Conservation (phyloP, 2,113 vertebrate genomes). For the Carassius gibelio region DNA sequence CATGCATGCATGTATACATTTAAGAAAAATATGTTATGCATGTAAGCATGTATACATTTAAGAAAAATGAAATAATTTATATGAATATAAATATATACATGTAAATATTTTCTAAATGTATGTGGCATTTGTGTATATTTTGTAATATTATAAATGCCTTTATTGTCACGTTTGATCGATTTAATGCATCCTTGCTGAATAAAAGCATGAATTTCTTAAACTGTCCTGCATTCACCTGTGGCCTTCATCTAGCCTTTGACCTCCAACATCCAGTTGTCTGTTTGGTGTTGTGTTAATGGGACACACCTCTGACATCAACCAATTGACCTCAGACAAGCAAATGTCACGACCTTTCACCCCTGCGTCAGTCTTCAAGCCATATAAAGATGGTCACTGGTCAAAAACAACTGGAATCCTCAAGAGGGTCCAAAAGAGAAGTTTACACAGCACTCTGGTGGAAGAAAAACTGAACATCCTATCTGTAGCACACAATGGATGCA, state of each 20-base stretch:
- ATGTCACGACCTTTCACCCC: conserved; percentile 51
- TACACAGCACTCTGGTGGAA: neutral
- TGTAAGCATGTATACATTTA: too few species aligned
- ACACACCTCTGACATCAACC: conserved; percentile 42
- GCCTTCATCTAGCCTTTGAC: conserved; percentile 23
- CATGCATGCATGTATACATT: too few species aligned
- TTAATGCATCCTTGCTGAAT: neutral
- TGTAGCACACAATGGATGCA: neutral
- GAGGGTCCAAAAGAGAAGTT: neutral
- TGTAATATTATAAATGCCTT: neutral
- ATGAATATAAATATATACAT: too few species aligned
- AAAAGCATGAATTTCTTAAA: neutral
- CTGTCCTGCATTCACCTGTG: neutral
- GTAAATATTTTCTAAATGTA: too few species aligned
- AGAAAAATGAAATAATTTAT: too few species aligned
- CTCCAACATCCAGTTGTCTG: conserved; percentile 25
- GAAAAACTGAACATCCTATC: neutral
- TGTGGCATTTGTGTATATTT: neutral
- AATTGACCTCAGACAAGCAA: conserved; percentile 43
- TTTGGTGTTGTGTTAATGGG: conserved; percentile 14
- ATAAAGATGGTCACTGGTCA: conserved; percentile 5
- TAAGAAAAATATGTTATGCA: too few species aligned
- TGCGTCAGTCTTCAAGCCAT: neutral
- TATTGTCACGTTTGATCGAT: neutral
- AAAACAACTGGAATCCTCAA: neutral